phyloP scores from a whole-genome alignment of 2,113 vertebrate genomes.

The Phylloscopus trochilus region DNA sequence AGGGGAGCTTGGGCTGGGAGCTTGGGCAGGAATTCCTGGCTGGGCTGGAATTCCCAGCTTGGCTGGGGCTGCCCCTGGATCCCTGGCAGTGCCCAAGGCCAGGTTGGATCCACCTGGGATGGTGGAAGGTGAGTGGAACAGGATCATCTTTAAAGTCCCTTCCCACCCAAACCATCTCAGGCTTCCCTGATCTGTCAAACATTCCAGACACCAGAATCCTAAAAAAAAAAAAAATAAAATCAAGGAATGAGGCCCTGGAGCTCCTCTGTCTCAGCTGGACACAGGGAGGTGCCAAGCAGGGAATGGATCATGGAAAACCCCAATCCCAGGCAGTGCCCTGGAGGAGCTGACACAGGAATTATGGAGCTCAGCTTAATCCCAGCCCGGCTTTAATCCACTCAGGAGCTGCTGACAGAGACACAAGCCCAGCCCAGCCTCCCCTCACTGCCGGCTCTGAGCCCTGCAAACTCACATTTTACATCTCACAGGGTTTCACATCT shows the following conservation, averaged over 20 bases:
- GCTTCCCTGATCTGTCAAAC: not conserved
- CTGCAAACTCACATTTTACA: not conserved
- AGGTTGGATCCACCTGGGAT: not conserved
- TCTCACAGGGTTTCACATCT: not conserved
- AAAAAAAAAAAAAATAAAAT: not conserved
- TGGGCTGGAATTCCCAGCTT: no score
- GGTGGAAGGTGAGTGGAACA: not conserved
- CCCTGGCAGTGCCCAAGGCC: not conserved
- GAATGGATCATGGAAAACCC: accelerated
- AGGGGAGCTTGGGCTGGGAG: no score
- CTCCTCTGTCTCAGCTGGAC: not conserved
- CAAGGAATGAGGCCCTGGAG: not conserved
- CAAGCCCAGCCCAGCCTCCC: not conserved
- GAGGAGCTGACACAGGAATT: not conserved
- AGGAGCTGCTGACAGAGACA: not conserved
- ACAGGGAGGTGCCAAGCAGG: not conserved
- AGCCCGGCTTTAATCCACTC: not conserved
- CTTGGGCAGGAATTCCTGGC: not conserved
- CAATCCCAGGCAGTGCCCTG: not conserved
- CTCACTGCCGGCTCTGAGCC: no score
- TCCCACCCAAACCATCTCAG: not conserved
- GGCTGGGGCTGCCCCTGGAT: no score
- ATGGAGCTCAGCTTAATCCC: not conserved
- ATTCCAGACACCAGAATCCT: not conserved
- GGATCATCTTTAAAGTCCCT: not conserved